A percentile compares a stretch with the other conserved stretches of the same genome.
These are phyloP conservation scores for Sericinus montela DNA, from an alignment of 2,888 invertebrate genomes.

Conservation along the genomic window DNA sequence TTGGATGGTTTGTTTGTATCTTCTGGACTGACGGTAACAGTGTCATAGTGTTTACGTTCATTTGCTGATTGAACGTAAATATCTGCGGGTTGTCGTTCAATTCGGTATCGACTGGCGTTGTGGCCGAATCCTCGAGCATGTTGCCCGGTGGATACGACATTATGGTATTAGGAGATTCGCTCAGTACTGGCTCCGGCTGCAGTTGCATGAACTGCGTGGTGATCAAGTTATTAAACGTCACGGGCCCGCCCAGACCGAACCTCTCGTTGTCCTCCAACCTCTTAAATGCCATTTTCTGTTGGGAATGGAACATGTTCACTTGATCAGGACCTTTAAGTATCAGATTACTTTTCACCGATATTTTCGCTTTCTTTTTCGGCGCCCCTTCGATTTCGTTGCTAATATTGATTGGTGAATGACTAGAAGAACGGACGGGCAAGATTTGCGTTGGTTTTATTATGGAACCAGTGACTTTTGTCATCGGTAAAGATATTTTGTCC, in stretches of 20 bases:
- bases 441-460: constrained; percentile 69
- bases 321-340: constrained; percentile 73
- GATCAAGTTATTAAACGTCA: constrained; percentile 69
- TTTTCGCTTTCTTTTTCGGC: constrained; percentile 71
- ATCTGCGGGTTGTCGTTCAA: constrained; percentile 53
- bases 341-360: constrained; percentile 74
- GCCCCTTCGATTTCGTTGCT: constrained; percentile 49
- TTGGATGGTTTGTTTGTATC: constrained; percentile 60
- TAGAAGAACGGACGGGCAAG: constrained; percentile 60
- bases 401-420: constrained; percentile 60
- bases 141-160: constrained; percentile 57
- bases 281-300: constrained; percentile 71
- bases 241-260: constrained; percentile 58
- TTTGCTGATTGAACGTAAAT: constrained; percentile 64
- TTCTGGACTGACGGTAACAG: constrained; percentile 61
- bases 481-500: constrained; percentile 58
- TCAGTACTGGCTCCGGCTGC: constrained; percentile 55
- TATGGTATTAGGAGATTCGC: constrained; percentile 57
- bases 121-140: constrained; percentile 47
- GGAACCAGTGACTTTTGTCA: constrained; percentile 59
- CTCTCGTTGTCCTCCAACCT: constrained; percentile 64
- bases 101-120: constrained; percentile 52
- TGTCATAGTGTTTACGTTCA: constrained; percentile 58
- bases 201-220: constrained; percentile 71
- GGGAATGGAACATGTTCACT: constrained; percentile 71